Base-by-base conservation (phyloP, 2,888 invertebrate species). In the Torymus aiolomorphi region DNA sequence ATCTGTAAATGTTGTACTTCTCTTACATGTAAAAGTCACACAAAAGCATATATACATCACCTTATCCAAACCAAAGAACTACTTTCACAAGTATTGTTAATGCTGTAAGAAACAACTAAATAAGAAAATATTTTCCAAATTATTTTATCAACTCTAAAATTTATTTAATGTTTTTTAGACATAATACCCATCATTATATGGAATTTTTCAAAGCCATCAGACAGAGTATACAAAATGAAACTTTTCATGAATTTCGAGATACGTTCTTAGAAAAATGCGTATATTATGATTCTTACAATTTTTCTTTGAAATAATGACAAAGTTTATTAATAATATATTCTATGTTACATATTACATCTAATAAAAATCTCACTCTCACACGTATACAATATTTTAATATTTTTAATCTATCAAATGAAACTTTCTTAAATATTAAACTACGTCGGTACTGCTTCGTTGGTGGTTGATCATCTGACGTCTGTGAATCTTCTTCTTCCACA, bases 21-120 rank as follows among this genome's bases (percentile, higher is more conserved):
- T 89, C 91, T 96, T 78, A 91, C 96, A 0, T 98, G 98, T 88
- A 91, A 91, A 84, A 95, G 96, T 87, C 96, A 97, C 89, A 95
- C 96, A 0, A 93, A 94, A 82, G 96, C 96, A 0, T 98, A 98
- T 87, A 92, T 97, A 18, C 94, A 97, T 87, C 98, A 98, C 91
- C 93, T 98, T 62, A 91, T 96, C 78, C 94, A 94, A 63, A 96
- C 97, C 0, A 94, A 95, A 84, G 98, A 98, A 91, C 92, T 98
- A 86, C 91, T 98, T 71, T 95, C 95, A 0, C 92, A 94, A 0
- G 95, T 97, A 62, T 91, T 98, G 72, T 91, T 98, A 16, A 97
- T 95, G 93, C 95, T 97, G 95, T 96, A 91, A 92, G 95, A 92
- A 86, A 83, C 62, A 42, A 72, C 54, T 76, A 71, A 80, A 80